Percentiles rank a stretch among this genome's conserved stretches.
Evolutionary conservation across 1,140 invertebrate genomes (phyloP).

Genomic region (Samia ricini): DNA sequence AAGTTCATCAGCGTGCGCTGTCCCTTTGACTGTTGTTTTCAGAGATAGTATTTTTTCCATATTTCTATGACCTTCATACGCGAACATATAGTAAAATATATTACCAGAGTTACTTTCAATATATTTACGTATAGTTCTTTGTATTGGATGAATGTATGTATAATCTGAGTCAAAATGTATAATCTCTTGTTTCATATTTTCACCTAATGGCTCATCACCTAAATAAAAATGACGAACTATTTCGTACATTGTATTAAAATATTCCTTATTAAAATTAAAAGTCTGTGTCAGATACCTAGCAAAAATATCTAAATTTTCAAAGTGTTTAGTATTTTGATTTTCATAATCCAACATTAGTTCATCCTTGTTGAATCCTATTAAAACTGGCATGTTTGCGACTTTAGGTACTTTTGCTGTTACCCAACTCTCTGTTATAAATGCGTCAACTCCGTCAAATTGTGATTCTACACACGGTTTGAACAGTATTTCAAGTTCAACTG

Average conservation of each 20-base stretch:
- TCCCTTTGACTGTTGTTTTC: slow-evolving; percentile 23
- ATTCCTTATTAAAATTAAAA: slow-evolving; percentile 25
- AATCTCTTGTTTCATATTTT: slow-evolving; percentile 21
- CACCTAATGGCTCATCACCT: slow-evolving; percentile 28
- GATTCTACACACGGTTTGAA: slow-evolving; percentile 34
- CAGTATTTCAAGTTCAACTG: too few species aligned
- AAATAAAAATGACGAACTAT: slow-evolving; percentile 36
- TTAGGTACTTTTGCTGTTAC: slow-evolving; percentile 29
- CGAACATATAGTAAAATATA: slow-evolving; percentile 40
- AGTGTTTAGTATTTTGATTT: slow-evolving; percentile 17
- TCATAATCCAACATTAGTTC: slow-evolving; percentile 20
- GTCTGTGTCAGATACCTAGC: slow-evolving; percentile 19
- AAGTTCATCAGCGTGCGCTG: slow-evolving; percentile 35
- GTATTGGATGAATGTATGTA: slow-evolving; percentile 33
- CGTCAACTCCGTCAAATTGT: slow-evolving; percentile 21
- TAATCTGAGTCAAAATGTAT: slow-evolving; percentile 36
- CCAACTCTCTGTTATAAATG: slow-evolving; percentile 31
- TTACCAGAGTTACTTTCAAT: slow-evolving; percentile 29
- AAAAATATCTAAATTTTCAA: slow-evolving; percentile 23
- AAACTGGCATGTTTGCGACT: slow-evolving; percentile 31
- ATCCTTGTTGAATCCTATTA: slow-evolving; percentile 33
- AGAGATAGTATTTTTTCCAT: slow-evolving; percentile 1
- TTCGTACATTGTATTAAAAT: slow-evolving; percentile 14
- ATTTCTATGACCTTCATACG: slow-evolving; percentile 35
- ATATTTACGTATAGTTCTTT: slow-evolving; percentile 32